Conservation (phyloP, 1,140 invertebrate species). For the Chironomus tepperi region DNA sequence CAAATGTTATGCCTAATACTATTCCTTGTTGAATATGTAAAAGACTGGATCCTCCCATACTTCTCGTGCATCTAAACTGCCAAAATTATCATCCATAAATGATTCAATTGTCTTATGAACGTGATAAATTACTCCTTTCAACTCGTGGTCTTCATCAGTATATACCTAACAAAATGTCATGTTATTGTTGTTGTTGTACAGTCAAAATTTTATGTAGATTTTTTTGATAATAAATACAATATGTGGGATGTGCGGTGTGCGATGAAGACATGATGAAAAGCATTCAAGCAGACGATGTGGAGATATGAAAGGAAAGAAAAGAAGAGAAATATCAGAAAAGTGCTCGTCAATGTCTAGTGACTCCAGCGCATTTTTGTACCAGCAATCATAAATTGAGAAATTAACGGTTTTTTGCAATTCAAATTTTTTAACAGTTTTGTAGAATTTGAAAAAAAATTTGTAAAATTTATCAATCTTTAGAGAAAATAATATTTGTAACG, state of each 20-base stretch:
- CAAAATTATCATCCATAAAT: constrained; percentile 76
- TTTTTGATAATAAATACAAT: background rate
- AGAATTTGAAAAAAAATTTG: too few relatives aligned
- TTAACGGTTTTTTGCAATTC: too few relatives aligned
- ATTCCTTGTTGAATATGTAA: constrained; percentile 27
- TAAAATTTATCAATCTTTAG: too few relatives aligned
- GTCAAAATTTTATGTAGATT: constrained; percentile 24
- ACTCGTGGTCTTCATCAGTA: constrained; percentile 69
- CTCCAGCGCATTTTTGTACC: too few relatives aligned
- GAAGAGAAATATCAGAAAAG: too few relatives aligned
- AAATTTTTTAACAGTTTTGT: too few relatives aligned
- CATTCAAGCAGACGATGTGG: background rate
- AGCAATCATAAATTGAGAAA: too few relatives aligned
- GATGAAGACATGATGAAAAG: background rate
- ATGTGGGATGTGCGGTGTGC: background rate
- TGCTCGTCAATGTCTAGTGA: too few relatives aligned
- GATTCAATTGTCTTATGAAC: constrained; percentile 73
- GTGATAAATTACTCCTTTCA: constrained; percentile 59
- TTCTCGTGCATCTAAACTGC: constrained; percentile 57
- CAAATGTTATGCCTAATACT: background rate
- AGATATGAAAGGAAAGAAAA: constrained; percentile 23
- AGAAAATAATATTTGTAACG: too few relatives aligned
- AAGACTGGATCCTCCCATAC: constrained; percentile 46
- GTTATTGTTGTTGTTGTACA: too few relatives aligned
- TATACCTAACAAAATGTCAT: constrained; percentile 63